These are phyloP conservation scores for Drosophila bocqueti DNA, from an alignment of 1,140 invertebrate genomes.

Conservation along the genomic window DNA sequence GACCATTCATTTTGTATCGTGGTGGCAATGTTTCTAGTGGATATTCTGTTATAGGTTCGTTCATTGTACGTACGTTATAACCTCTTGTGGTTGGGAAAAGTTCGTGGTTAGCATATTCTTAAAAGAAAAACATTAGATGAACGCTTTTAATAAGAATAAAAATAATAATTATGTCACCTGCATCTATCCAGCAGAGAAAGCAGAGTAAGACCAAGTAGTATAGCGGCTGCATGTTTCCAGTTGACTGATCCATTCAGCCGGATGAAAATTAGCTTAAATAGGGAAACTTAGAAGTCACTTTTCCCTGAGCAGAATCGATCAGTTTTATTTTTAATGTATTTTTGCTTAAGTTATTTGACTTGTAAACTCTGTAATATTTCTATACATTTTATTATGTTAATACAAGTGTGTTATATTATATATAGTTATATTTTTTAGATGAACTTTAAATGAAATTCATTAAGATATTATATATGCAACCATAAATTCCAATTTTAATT, in stretches of 20 bases:
- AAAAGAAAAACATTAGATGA: background rate
- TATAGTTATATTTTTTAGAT: background rate
- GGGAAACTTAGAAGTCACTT: background rate
- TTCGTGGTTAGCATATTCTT: background rate
- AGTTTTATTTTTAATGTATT: background rate
- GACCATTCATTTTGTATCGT: too few relatives aligned
- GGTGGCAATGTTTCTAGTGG: too few relatives aligned
- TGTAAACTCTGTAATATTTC: background rate
- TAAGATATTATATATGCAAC: too few relatives aligned
- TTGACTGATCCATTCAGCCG: conserved; percentile 1
- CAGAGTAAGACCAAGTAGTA: conserved; percentile 6
- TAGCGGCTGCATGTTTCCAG: conserved; percentile 4
- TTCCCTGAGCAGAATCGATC: background rate
- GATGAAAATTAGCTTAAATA: conserved; percentile 11
- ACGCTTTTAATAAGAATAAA: background rate
- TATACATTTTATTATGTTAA: background rate
- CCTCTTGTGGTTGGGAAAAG: too few relatives aligned
- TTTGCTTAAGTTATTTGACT: background rate
- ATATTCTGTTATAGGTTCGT: too few relatives aligned
- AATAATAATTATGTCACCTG: background rate
- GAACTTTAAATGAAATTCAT: background rate
- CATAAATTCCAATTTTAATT: too few relatives aligned
- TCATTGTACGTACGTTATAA: too few relatives aligned
- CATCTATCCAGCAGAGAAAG: background rate
- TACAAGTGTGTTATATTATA: too few relatives aligned